Base-by-base conservation (phyloP, 2,888 invertebrate species). In the Keiferia lycopersicella region DNA sequence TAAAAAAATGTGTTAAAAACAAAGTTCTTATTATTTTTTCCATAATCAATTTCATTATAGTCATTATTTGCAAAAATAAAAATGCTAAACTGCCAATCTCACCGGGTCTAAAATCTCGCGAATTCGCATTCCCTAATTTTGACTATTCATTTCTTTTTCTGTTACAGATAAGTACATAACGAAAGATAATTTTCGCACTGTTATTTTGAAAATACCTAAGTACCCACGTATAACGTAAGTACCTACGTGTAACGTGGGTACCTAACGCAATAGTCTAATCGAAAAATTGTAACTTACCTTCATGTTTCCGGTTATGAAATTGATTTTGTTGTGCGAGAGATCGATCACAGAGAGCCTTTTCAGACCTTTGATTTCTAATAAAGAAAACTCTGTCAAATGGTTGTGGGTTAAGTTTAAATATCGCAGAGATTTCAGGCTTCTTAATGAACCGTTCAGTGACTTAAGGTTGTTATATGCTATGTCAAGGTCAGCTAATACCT, bases 331-430 rank as follows among this genome's bases (percentile, higher is more conserved):
- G 78, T 94, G 93, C 2, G 96, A 96, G 26, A 97, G 88, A 84
- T 96, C 96, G 64, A 97, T 93, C 16, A 94, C 92, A 59, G 93
- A 93, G n/a, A 97, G 85, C 68, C 93, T 93, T 69, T 94, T 93
- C 65, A 97, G 83, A 0, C 96, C 96, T 65, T 94, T 94, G 57
- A 97, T 94, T 82, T 97, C 96, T 80, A 95, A 94, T 76, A 97
- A 93, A 0, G 96, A 96, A 86, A 97, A 97, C 75, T 96, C 96
- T 0, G 93, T 92, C 64, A 97, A 91, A 48, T 93, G 91, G 79
- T 97, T 97, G 78, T 94, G 94, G 0, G 96, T 96, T 67, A 97
- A 88, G 84, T 96, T 96, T 53, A 96, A 92, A 69, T 93, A 93
- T 68, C 93, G 92, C 22, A 97, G 84, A 11, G 94, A 93, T 72